Evolutionary conservation across 1,140 invertebrate genomes (phyloP), one percentile per base, ranked within the genome.

Genomic region (Drosophila melanogaster): DNA sequence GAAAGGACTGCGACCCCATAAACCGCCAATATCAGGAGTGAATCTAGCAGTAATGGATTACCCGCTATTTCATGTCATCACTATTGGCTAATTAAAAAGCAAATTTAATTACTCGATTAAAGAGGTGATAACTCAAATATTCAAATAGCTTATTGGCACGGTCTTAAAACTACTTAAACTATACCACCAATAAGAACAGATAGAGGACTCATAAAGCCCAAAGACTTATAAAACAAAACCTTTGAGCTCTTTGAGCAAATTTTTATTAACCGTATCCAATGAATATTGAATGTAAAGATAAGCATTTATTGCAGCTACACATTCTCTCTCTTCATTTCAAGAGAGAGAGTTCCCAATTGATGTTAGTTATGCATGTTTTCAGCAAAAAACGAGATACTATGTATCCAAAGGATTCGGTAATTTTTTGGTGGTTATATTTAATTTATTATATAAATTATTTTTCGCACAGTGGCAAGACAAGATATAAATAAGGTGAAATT

Each of bases 71-170:
- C 11, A 10, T 26, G 44, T n/a, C 44, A 47, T 24, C 3, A 10
- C 46, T 41, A 58, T 41, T 33, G 38, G 24, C 24, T 33, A 59
- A 62, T 11, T 35, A n/a, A 59, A 62, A 58, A 33, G 37, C 15
- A 0, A 17, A 33, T 33, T 61, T 22, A 22, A 40, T 30, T 15
- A 2, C 5, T 5, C 15, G 33, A 7, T 1, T 15, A 26, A 55
- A 56, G 8, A 7, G 0, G 1, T 17, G 40, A 15, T 10, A 8
- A 19, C 19, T 22, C 19, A 22, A 19, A 19, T 19, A 19, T 19
- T 19, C 19, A 19, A 22, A 22, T 22, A 22, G 19, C 1, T 22
- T 22, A 22, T 22, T 22, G 19, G 0, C 19, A 22, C 2, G 19
- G 19, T 22, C 19, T 22, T 22, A 22, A 22, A 22, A 22, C 19